These are phyloP conservation scores for Xenentodon cancila DNA, from an alignment of 2,797 vertebrate species.

Conservation along the genomic window DNA sequence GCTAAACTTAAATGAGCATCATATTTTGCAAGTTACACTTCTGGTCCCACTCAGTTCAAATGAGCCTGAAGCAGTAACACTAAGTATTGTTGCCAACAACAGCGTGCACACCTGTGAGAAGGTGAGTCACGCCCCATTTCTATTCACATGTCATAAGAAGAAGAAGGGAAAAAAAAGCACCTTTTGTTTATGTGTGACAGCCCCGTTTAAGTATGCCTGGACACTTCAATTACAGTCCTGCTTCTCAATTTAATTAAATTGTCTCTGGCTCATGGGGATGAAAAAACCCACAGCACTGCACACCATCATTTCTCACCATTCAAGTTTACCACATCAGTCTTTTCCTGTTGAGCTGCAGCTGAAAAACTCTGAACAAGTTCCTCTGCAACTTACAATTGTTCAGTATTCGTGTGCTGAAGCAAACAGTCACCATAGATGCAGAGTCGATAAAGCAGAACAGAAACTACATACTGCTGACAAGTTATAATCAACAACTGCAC, in stretches of 20 bases:
- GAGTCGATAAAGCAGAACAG: slow-evolving; percentile 49
- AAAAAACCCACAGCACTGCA: slow-evolving; percentile 27
- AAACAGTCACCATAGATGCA: slow-evolving; percentile 21
- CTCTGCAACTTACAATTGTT: neutral
- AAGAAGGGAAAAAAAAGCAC: neutral
- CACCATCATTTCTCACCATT: slow-evolving; percentile 20
- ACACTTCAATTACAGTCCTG: slow-evolving; percentile 41
- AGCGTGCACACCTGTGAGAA: neutral
- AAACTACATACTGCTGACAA: slow-evolving; percentile 46
- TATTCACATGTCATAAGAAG: slow-evolving; percentile 1
- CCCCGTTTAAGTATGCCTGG: slow-evolving; percentile 14
- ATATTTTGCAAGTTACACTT: neutral
- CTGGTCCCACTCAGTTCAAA: neutral
- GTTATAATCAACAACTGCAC: neutral
- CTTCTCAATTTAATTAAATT: slow-evolving; percentile 62
- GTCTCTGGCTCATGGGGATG: slow-evolving; percentile 46
- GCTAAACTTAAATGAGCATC: neutral
- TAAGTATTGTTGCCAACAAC: neutral
- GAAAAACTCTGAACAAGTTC: neutral
- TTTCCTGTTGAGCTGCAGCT: slow-evolving; percentile 10
- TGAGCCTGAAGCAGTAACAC: neutral
- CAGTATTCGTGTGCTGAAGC: slow-evolving; percentile 15
- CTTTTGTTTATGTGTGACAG: neutral
- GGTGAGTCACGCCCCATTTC: neutral
- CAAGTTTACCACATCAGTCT: slow-evolving; percentile 10